Percentiles rank a stretch among this genome's conserved stretches.
Evolutionary conservation across 2,113 vertebrate species (phyloP).

Genomic region (Sturnus vulgaris): DNA sequence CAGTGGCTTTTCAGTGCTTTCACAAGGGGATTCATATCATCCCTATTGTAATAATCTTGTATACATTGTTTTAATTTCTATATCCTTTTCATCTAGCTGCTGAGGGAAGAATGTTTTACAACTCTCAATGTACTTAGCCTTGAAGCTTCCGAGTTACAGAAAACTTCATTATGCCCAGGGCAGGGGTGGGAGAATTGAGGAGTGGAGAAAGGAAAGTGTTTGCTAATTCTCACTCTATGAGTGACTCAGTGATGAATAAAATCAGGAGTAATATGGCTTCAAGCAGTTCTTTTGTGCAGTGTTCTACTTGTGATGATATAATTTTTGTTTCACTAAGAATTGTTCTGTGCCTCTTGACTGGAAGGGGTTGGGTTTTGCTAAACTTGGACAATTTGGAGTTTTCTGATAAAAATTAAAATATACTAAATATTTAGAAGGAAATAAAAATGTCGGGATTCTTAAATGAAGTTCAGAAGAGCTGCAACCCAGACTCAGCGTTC

Average conservation of each 20-base stretch:
- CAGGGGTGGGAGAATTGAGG: not conserved
- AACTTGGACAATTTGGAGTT: not conserved
- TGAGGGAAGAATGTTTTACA: not conserved
- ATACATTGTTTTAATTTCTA: constrained; percentile 47
- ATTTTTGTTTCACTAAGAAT: not conserved
- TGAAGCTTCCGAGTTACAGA: not conserved
- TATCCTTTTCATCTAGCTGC: constrained; percentile 11
- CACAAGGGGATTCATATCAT: not conserved
- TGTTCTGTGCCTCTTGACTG: not conserved
- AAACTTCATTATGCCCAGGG: constrained; percentile 21
- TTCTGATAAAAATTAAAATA: not conserved
- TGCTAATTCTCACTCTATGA: not conserved
- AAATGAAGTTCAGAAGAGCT: not conserved
- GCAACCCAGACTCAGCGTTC: not conserved
- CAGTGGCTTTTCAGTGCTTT: constrained; percentile 18
- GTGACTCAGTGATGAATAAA: not conserved
- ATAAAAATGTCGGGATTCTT: not conserved
- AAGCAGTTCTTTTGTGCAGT: not conserved
- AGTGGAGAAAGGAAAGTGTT: not conserved
- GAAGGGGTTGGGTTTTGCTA: not conserved
- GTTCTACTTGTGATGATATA: not conserved
- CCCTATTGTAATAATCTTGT: not conserved
- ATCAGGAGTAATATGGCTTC: not conserved
- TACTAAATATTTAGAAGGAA: not conserved
- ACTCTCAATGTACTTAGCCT: constrained; percentile 16